phyloP scores from a whole-genome alignment of 2,888 invertebrate genomes.

The Temnothorax rugatulus region DNA sequence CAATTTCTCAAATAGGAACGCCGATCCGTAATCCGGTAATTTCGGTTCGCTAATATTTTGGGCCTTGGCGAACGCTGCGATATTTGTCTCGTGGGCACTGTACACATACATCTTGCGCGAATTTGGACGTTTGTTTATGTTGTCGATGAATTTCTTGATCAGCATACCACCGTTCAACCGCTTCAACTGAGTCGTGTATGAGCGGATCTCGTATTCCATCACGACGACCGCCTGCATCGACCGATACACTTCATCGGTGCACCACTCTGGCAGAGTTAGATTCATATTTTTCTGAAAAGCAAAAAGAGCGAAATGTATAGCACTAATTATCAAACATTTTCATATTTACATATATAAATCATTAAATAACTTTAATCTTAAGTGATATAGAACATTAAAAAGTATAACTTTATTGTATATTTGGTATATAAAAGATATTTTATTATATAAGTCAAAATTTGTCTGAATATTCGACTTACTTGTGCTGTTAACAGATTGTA shows the following conservation, averaged over 20 bases:
- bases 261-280: constrained; percentile 72
- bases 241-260: constrained; percentile 64
- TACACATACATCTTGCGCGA: constrained; percentile 77
- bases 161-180: constrained; percentile 69
- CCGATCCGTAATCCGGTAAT: constrained; percentile 69
- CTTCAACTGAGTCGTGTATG: constrained; percentile 65
- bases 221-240: constrained; percentile 51
- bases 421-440: background rate
- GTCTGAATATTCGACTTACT: constrained; percentile 62
- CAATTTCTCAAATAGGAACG: constrained; percentile 75
- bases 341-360: background rate
- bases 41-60: constrained; percentile 64
- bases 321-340: background rate
- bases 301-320: background rate
- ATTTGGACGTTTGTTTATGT: constrained; percentile 57
- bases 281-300: constrained; percentile 68
- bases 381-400: background rate
- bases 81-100: constrained; percentile 75
- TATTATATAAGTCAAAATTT: background rate
- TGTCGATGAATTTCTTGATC: constrained; percentile 69
- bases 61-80: constrained; percentile 67
- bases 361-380: constrained; percentile 10
- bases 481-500: constrained; percentile 66
- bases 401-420: background rate
- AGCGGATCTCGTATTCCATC: constrained; percentile 63